Evolutionary conservation across 1,140 invertebrate species (phyloP).

Genomic region (Psix sp.): DNA sequence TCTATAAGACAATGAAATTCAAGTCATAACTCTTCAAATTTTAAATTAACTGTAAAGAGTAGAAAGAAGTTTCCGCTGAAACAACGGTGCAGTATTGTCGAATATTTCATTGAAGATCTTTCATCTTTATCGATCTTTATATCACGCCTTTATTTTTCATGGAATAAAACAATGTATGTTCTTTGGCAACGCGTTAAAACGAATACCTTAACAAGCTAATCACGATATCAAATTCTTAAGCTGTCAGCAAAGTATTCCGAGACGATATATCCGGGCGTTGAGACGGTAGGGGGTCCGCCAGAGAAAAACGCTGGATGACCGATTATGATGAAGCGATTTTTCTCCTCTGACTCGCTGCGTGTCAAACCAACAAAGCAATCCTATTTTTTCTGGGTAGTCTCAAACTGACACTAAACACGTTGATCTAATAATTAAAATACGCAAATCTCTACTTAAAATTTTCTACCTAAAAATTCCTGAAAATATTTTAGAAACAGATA

Average conservation of each 20-base stretch:
- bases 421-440: slow-evolving; percentile 74
- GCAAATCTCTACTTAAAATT: slow-evolving; percentile 71
- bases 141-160: slow-evolving; percentile 48
- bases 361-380: slow-evolving; percentile 61
- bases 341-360: slow-evolving; percentile 57
- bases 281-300: slow-evolving; percentile 66
- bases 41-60: too few relatives aligned
- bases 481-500: too few relatives aligned
- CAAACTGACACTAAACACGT: slow-evolving; percentile 40
- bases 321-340: slow-evolving; percentile 77
- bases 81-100: slow-evolving; percentile 16
- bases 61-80: slow-evolving; percentile 6
- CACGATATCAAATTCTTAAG: slow-evolving; percentile 76
- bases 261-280: slow-evolving; percentile 73
- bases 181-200: slow-evolving; percentile 64
- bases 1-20: too few relatives aligned
- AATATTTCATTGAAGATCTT: slow-evolving; percentile 25
- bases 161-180: slow-evolving; percentile 59
- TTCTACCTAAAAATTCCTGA: too few relatives aligned
- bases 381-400: slow-evolving; percentile 59
- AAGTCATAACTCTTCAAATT: too few relatives aligned
- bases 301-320: slow-evolving; percentile 73
- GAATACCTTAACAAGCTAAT: slow-evolving; percentile 74
- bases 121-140: slow-evolving; percentile 62
- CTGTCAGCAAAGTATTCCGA: slow-evolving; percentile 75